phyloP scores from a whole-genome alignment of 2,797 vertebrate genomes.

The Sebastes flavidus region DNA sequence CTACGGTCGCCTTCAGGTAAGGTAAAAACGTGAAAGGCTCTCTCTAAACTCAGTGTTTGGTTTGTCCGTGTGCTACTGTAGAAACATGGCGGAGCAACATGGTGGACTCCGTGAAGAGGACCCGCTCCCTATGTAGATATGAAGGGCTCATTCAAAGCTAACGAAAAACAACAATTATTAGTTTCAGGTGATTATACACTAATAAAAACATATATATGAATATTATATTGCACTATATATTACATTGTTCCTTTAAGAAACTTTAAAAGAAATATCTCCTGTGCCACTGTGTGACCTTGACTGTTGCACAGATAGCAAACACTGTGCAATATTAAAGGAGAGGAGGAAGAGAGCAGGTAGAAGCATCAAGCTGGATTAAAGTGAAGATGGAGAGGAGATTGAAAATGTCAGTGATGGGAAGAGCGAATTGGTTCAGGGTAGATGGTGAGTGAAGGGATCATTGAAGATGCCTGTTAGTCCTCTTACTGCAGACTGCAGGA shows the following conservation, averaged over 20 bases:
- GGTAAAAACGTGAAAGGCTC: too few species aligned
- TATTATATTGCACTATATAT: too few species aligned
- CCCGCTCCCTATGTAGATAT: too few species aligned
- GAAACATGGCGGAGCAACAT: too few species aligned
- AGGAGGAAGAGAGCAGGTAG: not conserved
- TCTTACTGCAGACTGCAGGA: not conserved
- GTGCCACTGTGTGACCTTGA: constrained; percentile 1
- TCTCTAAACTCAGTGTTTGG: rapidly evolving
- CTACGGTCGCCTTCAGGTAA: too few species aligned
- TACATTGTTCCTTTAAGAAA: too few species aligned
- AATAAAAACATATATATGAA: too few species aligned
- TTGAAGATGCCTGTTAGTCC: not conserved
- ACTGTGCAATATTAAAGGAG: not conserved
- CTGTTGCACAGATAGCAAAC: not conserved
- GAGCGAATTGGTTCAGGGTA: not conserved
- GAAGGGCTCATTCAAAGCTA: too few species aligned
- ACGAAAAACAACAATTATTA: too few species aligned
- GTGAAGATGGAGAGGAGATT: constrained; percentile 12
- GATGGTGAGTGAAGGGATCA: not conserved
- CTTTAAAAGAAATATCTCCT: not conserved
- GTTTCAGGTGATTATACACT: too few species aligned
- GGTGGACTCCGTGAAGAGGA: too few species aligned
- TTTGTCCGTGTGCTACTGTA: too few species aligned
- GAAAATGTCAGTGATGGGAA: constrained; percentile 8
- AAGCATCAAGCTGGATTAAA: constrained; percentile 14